phyloP scores from a whole-genome alignment of 2,797 vertebrate genomes.

The Lacerta agilis region DNA sequence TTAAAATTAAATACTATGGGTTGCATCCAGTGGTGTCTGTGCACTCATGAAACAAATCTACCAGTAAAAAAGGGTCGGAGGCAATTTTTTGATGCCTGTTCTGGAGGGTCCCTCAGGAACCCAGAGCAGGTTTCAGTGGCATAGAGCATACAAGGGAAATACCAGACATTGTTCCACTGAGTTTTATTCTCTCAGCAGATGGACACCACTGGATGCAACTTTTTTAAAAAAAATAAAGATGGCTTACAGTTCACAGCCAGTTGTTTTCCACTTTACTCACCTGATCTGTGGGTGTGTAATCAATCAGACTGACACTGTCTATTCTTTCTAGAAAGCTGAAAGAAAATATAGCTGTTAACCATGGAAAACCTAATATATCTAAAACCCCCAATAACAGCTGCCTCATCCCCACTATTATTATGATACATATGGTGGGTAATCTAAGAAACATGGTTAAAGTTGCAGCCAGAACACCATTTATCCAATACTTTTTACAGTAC shows the following conservation, averaged over 20 bases:
- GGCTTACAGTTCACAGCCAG: neutral
- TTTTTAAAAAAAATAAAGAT: neutral
- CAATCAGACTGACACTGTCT: slow-evolving; percentile 95
- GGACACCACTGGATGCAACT: no score
- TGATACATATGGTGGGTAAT: neutral
- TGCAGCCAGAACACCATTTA: neutral
- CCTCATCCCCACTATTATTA: neutral
- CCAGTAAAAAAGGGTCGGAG: neutral
- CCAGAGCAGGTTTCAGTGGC: neutral
- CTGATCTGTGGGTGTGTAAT: slow-evolving; percentile 99
- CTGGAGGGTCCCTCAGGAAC: neutral
- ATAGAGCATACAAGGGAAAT: no score
- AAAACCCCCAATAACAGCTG: neutral
- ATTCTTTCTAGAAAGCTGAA: slow-evolving; percentile 97
- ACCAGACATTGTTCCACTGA: no score
- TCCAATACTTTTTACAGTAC: neutral
- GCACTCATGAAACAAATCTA: neutral
- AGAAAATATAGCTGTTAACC: slow-evolving; percentile 61
- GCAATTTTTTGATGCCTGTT: neutral
- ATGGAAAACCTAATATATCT: slow-evolving; percentile 20
- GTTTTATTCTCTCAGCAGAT: no score
- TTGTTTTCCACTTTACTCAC: slow-evolving; percentile 72
- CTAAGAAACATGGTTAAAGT: slow-evolving; percentile 16
- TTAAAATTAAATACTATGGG: slow-evolving; percentile 5
- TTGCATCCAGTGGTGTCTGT: neutral